Percentiles rank a stretch among this genome's conserved stretches.
Evolutionary conservation across 2,888 invertebrate genomes (phyloP).

Genomic region (Mayetiola destructor): DNA sequence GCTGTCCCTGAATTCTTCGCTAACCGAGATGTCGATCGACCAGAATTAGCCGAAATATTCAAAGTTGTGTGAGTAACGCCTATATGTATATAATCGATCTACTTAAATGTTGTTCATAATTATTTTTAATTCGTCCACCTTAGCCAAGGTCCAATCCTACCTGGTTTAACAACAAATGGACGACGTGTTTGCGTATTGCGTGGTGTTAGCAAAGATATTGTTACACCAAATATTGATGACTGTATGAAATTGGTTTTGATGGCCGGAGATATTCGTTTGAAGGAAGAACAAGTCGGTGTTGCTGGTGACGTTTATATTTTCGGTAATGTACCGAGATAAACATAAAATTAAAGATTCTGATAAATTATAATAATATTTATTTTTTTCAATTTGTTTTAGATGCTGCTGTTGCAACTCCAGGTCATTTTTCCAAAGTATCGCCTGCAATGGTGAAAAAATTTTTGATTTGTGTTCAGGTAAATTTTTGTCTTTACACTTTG

Average conservation of each 20-base stretch:
- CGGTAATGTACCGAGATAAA: too few species aligned
- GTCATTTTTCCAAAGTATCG: conserved; percentile 72
- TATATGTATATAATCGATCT: not conserved
- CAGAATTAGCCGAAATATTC: conserved; percentile 55
- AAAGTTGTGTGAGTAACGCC: conserved; percentile 52
- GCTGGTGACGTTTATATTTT: conserved; percentile 72
- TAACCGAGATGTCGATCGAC: conserved; percentile 56
- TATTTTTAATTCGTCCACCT: not conserved
- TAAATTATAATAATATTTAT: too few species aligned
- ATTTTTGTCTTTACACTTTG: not conserved
- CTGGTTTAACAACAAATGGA: conserved; percentile 67
- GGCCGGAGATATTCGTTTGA: conserved; percentile 68
- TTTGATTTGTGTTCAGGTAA: conserved; percentile 61
- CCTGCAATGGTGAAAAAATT: conserved; percentile 72
- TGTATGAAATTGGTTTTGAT: conserved; percentile 70
- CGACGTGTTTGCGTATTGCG: conserved; percentile 62
- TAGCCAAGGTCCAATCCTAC: conserved; percentile 56
- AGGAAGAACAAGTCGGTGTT: conserved; percentile 63
- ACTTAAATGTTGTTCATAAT: not conserved
- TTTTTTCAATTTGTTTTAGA: too few species aligned
- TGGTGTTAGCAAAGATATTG: conserved; percentile 52
- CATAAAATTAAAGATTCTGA: too few species aligned
- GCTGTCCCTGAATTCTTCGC: conserved; percentile 71
- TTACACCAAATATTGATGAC: conserved; percentile 57
- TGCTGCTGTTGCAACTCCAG: conserved; percentile 60